Conservation (phyloP, 2,888 invertebrate genomes). For the Eledona agricola region DNA sequence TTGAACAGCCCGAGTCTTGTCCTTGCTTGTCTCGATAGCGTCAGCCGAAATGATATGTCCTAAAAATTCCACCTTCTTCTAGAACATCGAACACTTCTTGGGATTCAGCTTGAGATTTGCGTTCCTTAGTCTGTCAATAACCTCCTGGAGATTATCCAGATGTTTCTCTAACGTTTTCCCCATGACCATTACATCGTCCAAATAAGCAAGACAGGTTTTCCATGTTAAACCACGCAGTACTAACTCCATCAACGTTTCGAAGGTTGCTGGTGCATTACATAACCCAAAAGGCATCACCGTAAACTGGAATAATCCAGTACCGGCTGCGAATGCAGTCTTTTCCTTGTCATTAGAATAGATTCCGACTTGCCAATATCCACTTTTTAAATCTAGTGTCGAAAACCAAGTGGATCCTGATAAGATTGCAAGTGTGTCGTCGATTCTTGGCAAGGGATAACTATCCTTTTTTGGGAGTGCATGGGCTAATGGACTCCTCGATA, state of each 20-base stretch:
- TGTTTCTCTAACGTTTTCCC: slow-evolving; percentile 35
- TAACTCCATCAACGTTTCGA: slow-evolving; percentile 39
- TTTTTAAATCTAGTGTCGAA: slow-evolving; percentile 41
- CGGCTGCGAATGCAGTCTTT: slow-evolving; percentile 42
- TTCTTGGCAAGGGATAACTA: slow-evolving; percentile 41
- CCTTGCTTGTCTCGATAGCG: slow-evolving; percentile 12
- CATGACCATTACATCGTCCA: slow-evolving; percentile 25
- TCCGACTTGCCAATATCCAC: slow-evolving; percentile 42
- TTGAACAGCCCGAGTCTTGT: slow-evolving; percentile 23
- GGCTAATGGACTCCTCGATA: too few species aligned
- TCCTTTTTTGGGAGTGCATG: slow-evolving; percentile 40
- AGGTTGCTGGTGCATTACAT: slow-evolving; percentile 44
- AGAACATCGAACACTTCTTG: slow-evolving; percentile 6
- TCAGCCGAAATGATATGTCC: slow-evolving; percentile 18
- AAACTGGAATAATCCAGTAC: slow-evolving; percentile 42
- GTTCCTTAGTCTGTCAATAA: slow-evolving; percentile 38
- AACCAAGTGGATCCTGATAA: slow-evolving; percentile 39
- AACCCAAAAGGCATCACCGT: slow-evolving; percentile 44
- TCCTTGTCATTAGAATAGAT: slow-evolving; percentile 34
- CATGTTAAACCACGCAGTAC: slow-evolving; percentile 41
- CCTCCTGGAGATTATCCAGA: slow-evolving; percentile 28
- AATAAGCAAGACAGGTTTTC: slow-evolving; percentile 31
- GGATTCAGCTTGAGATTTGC: slow-evolving; percentile 39
- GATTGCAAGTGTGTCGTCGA: slow-evolving; percentile 42
- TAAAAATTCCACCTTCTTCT: slow-evolving; percentile 9